Conservation (phyloP, 92 coral and sea anemone species). For the Epizoanthus ramosus region DNA sequence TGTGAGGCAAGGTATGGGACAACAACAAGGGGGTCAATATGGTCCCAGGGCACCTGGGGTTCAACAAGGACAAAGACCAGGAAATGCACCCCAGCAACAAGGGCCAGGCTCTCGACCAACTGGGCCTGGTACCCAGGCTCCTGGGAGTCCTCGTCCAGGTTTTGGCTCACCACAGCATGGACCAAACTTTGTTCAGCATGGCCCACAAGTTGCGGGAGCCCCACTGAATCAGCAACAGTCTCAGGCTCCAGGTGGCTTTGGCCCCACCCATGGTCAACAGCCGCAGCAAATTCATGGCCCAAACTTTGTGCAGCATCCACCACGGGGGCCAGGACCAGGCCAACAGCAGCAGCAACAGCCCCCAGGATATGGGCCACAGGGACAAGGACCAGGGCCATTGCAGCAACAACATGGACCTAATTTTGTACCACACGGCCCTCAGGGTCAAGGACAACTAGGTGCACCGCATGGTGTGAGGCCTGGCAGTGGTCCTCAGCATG, state of each 20-base stretch:
- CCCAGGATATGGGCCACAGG: constrained; percentile 61
- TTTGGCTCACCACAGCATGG: constrained; percentile 33
- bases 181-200: constrained; percentile 47
- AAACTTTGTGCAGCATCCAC: constrained; percentile 27
- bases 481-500: constrained; percentile 9
- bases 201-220: constrained; percentile 1
- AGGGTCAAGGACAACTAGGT: constrained; percentile 5
- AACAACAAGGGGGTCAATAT: constrained; percentile 64
- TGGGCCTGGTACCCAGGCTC: constrained; percentile 49
- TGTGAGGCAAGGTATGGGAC: constrained; percentile 51
- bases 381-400: constrained; percentile 58
- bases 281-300: constrained; percentile 32
- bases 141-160: constrained; percentile 62
- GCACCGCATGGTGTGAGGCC: constrained; percentile 25
- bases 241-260: constrained; percentile 16
- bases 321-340: constrained; percentile 9
- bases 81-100: constrained; percentile 69
- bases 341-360: constrained; percentile 5
- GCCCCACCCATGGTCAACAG: constrained; percentile 14
- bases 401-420: constrained; percentile 58
- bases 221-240: constrained; percentile 3
- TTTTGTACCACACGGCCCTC: constrained; percentile 47
- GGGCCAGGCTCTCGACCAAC: constrained; percentile 68
- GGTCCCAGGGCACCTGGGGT: constrained; percentile 51
- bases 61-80: constrained; percentile 68